Percentiles rank a stretch among this genome's conserved stretches.
Conservation (phyloP, 2,113 vertebrate genomes). For the Cinclus mexicanus region DNA sequence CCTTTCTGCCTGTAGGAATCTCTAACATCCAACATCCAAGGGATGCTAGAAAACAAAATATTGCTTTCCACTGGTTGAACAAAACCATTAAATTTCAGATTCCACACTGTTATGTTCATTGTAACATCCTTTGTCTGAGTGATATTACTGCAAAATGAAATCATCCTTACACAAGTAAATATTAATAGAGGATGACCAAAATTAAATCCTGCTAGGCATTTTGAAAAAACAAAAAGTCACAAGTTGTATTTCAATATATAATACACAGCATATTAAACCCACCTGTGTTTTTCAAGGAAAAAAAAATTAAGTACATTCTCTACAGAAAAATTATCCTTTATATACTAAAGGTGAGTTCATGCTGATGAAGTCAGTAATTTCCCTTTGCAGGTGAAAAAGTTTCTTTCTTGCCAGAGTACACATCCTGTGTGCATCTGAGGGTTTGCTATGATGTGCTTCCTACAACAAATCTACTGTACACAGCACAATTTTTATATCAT, state of each 20-base stretch:
- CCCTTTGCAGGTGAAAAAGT: neutral
- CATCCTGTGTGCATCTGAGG: neutral
- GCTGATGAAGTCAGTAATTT: neutral
- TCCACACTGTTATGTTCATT: neutral
- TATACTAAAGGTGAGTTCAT: neutral
- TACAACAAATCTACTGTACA: neutral
- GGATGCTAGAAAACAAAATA: neutral
- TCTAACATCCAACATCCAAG: neutral
- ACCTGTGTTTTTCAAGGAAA: accelerated
- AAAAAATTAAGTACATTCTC: neutral
- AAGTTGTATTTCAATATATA: neutral
- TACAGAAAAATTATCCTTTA: neutral
- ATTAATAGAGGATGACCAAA: neutral
- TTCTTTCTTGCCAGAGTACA: neutral
- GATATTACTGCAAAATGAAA: neutral
- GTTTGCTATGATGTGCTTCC: neutral
- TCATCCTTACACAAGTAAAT: neutral
- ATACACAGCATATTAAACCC: accelerated
- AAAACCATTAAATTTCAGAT: neutral
- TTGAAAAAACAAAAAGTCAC: neutral
- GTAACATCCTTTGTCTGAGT: neutral
- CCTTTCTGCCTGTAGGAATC: neutral
- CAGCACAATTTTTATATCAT: neutral
- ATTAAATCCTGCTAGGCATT: neutral
- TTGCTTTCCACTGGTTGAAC: neutral